Percentiles rank a stretch among this genome's conserved stretches.
phyloP scores from a whole-genome alignment of 2,888 invertebrate genomes.

The Thalpophila matura region DNA sequence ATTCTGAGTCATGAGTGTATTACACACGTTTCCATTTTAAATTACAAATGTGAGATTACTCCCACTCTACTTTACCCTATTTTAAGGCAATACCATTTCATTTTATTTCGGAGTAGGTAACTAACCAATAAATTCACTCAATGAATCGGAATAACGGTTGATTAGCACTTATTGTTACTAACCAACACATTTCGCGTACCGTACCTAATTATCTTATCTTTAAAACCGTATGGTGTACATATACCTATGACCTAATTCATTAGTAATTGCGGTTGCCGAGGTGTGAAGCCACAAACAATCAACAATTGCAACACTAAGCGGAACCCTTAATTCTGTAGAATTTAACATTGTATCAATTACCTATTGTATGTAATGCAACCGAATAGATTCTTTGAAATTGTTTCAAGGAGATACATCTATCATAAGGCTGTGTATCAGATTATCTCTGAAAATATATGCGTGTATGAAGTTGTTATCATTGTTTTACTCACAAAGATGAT shows the following conservation, averaged over 20 bases:
- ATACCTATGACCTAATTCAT: slow-evolving; percentile 61
- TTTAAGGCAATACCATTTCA: too few species aligned
- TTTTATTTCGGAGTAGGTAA: too few species aligned
- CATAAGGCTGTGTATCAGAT: slow-evolving; percentile 32
- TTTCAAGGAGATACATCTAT: slow-evolving; percentile 56
- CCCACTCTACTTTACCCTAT: too few species aligned
- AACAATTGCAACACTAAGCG: slow-evolving; percentile 56
- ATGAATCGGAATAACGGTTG: neutral
- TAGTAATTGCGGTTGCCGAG: slow-evolving; percentile 67
- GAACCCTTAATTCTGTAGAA: slow-evolving; percentile 71
- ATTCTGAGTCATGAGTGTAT: neutral
- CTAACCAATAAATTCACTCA: too few species aligned
- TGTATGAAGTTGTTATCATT: slow-evolving; percentile 36
- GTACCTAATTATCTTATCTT: slow-evolving; percentile 2
- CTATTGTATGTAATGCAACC: slow-evolving; percentile 71
- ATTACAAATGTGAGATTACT: too few species aligned
- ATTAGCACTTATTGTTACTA: neutral
- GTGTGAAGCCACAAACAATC: slow-evolving; percentile 70
- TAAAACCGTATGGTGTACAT: slow-evolving; percentile 55
- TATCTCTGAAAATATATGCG: slow-evolving; percentile 38
- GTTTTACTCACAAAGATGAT: slow-evolving; percentile 16
- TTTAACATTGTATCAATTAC: slow-evolving; percentile 67
- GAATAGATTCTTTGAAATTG: slow-evolving; percentile 61
- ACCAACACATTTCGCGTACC: neutral
- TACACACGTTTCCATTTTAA: neutral